Evolutionary conservation across 2,888 invertebrate species (phyloP), one percentile per base, ranked within the genome.

Genomic region (Drosophila quasianomalipes): DNA sequence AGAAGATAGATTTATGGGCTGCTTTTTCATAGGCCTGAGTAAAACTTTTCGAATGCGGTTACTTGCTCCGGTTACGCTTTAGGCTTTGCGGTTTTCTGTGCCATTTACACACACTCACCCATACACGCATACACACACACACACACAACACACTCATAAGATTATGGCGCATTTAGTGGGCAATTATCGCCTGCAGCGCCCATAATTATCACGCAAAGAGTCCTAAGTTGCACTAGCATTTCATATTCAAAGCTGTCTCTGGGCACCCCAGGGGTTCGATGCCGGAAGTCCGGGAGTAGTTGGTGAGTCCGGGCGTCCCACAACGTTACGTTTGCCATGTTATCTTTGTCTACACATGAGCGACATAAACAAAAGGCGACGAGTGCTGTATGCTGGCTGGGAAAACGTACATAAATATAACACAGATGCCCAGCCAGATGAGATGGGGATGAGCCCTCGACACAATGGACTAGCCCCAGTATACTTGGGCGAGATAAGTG

Each of bases 161-260:
- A 87, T 89, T 90, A 88, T 78, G 76, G 73, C 68, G 67, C 88
- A 70, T 88, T 85, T 85, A 85, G 85, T 85, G 88, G 85, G 90
- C 90, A 85, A 85, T 85, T 85, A 85, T 89, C 85, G 88, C 85
- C 88, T 89, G 90, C 85, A 85, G 85, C 78, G 83, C 68, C 80
- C 85, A 89, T 85, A 89, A 85, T 85, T 88, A 85, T 90, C 74
- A 82, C 74, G 81, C 78, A 81, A 78, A 73, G 73, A 67, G 66
- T 74, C 78, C 81, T 62, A 80, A 90, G 75, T 88, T 85, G 85
- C 85, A 85, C 66, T 85, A 74, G 71, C 77, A 80, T 87, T 82
- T 87, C 75, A 89, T 85, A 85, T 85, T 85, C 88, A 82, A 82
- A 82, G 87, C 69, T 70, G 53, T 66, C 63, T 47, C 35, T 55